Conservation (phyloP, 1,140 invertebrate species). For the Kradibia gibbosae region DNA sequence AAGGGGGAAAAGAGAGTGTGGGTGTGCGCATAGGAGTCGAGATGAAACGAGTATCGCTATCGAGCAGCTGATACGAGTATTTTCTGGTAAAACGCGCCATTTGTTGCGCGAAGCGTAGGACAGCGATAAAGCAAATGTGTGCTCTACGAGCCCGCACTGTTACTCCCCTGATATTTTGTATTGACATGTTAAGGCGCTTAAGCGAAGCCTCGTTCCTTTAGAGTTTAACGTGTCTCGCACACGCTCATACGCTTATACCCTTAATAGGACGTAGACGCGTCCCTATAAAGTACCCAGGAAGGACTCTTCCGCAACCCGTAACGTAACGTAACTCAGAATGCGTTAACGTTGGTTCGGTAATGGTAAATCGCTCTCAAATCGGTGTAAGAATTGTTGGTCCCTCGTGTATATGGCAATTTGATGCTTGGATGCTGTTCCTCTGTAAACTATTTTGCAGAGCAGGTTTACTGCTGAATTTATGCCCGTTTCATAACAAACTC, state of each 20-base stretch:
- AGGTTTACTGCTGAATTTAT: not conserved
- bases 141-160: not conserved
- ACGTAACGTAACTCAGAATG: not conserved
- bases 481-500: not conserved
- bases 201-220: not conserved
- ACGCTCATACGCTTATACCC: not conserved
- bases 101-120: not conserved
- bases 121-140: conserved; percentile 18
- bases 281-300: not conserved
- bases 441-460: not conserved
- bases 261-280: not conserved
- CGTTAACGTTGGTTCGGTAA: not conserved
- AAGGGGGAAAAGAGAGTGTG: no score
- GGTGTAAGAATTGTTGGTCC: not conserved
- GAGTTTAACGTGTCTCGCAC: not conserved
- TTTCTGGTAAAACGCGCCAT: conserved; percentile 11
- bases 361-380: not conserved
- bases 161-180: not conserved
- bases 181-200: not conserved
- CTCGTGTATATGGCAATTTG: not conserved
- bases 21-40: no score
- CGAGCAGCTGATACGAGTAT: not conserved
- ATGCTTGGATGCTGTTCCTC: not conserved
- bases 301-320: not conserved
- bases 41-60: conserved; percentile 13